These are phyloP conservation scores for Capitulum mitella DNA, from an alignment of 2,888 invertebrate species.

Conservation along the genomic window DNA sequence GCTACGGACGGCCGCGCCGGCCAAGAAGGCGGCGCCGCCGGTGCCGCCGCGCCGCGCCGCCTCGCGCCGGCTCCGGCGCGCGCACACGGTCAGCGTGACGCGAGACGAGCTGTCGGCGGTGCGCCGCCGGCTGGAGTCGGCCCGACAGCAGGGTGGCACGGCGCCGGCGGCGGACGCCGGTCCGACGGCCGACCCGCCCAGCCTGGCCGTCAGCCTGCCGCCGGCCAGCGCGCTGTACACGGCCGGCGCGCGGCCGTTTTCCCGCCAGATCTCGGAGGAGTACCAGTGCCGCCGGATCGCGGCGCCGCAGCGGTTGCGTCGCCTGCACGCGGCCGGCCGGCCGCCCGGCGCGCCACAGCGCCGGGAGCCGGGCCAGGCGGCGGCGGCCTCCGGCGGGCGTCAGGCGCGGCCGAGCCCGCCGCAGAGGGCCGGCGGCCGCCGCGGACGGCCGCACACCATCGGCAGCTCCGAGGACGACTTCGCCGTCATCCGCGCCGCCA, in stretches of 20 bases:
- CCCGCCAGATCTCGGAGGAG: not conserved
- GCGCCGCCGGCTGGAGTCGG: not conserved
- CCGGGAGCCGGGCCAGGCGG: too few relatives aligned
- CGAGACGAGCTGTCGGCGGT: not conserved
- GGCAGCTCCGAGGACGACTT: not conserved
- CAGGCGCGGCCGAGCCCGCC: not conserved
- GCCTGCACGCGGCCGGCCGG: not conserved
- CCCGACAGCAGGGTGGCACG: not conserved
- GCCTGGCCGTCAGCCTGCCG: too few relatives aligned
- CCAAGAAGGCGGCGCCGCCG: not conserved
- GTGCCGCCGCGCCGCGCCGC: not conserved
- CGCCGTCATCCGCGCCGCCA: not conserved
- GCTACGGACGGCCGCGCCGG: not conserved
- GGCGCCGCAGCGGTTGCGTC: not conserved
- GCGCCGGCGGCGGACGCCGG: not conserved
- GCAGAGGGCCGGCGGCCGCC: not conserved
- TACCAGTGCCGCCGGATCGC: not conserved
- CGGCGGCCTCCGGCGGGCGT: not conserved
- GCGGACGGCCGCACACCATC: not conserved
- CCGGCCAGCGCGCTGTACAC: not conserved
- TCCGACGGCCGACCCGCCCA: not conserved
- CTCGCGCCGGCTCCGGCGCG: not conserved
- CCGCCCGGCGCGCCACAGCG: too few relatives aligned
- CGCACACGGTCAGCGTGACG: not conserved
- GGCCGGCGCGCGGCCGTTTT: not conserved